Evolutionary conservation across 2,888 invertebrate species (phyloP).

Genomic region (Leuctra nigra): DNA sequence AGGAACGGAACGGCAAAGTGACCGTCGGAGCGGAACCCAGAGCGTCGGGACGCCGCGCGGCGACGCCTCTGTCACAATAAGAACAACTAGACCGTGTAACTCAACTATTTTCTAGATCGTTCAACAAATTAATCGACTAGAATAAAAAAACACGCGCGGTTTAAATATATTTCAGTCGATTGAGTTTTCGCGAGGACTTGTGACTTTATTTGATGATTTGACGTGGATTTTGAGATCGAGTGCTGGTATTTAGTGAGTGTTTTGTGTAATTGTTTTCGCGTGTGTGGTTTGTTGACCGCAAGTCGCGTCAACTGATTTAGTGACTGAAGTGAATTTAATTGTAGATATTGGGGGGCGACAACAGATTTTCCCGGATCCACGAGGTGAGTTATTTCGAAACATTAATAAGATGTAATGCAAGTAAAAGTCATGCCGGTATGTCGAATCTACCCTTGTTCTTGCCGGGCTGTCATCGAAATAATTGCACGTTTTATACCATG

Average conservation of each 20-base stretch:
- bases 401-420: not conserved
- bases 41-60: too few species aligned
- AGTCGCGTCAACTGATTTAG: not conserved
- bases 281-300: not conserved
- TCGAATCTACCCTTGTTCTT: too few species aligned
- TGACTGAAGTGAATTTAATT: not conserved
- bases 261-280: not conserved
- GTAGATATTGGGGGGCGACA: not conserved
- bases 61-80: not conserved
- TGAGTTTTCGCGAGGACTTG: too few species aligned
- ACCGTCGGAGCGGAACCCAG: not conserved
- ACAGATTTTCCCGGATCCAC: not conserved
- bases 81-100: conserved; percentile 5
- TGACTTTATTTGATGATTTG: not conserved
- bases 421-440: too few species aligned
- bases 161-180: too few species aligned
- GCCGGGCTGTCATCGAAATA: too few species aligned
- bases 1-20: not conserved
- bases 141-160: too few species aligned
- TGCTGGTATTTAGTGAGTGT: not conserved
- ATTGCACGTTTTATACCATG: too few species aligned
- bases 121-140: conserved; percentile 17
- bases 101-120: conserved; percentile 7
- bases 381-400: not conserved
- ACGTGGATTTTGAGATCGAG: not conserved